phyloP scores from a whole-genome alignment of 2,113 vertebrate genomes.

The Eublepharis macularius region DNA sequence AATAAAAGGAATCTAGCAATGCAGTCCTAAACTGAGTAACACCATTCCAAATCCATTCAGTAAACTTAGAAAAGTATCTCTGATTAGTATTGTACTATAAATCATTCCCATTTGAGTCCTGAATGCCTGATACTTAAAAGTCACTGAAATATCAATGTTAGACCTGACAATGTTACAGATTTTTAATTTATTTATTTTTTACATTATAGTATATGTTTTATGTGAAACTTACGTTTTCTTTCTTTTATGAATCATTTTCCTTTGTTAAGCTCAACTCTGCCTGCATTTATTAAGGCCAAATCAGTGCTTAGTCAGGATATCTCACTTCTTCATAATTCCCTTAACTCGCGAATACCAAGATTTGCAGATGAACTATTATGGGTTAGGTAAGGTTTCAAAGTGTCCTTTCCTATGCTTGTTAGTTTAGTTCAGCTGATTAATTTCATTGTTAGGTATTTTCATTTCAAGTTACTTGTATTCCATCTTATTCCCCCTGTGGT shows the following conservation, averaged over 20 bases:
- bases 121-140: constrained; percentile 10
- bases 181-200: constrained; percentile 41
- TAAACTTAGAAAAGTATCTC: background rate
- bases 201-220: constrained; percentile 45
- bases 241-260: constrained; percentile 67
- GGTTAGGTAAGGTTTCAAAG: constrained; percentile 83
- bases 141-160: constrained; percentile 17
- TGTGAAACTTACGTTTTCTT: constrained; percentile 61
- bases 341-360: constrained; percentile 80
- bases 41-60: background rate
- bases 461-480: constrained; percentile 47
- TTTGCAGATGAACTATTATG: constrained; percentile 80
- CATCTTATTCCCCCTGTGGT: constrained; percentile 68
- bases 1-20: constrained; percentile 10
- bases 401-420: constrained; percentile 21
- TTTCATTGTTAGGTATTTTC: constrained; percentile 50
- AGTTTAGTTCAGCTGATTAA: constrained; percentile 44
- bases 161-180: background rate
- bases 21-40: constrained; percentile 23
- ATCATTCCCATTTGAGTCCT: background rate
- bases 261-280: constrained; percentile 85
- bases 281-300: constrained; percentile 87
- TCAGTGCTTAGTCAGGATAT: constrained; percentile 77
- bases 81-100: background rate
- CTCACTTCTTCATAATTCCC: constrained; percentile 75